A percentile compares a stretch with the other conserved stretches of the same genome.
Conservation (phyloP, 2,113 vertebrate species). For the Chrysemys picta region DNA sequence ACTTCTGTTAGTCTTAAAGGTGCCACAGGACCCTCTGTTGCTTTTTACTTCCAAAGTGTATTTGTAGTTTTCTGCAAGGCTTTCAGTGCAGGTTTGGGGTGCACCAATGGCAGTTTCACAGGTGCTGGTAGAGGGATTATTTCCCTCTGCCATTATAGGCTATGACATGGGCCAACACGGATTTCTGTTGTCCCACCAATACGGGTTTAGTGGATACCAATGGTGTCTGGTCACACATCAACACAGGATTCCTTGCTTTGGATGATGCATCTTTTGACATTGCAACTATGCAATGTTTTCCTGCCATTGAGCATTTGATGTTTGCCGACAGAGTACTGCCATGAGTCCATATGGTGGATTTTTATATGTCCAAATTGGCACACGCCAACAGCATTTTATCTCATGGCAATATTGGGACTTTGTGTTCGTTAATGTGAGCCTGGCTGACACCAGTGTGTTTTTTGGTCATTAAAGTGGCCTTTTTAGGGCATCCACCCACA, state of each 20-base stretch:
- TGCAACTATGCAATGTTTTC: neutral
- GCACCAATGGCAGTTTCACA: neutral
- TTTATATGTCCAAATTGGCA: too few relatives aligned
- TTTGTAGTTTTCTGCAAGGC: neutral
- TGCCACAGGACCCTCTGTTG: too few relatives aligned
- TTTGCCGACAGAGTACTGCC: neutral
- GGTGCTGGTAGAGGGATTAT: neutral
- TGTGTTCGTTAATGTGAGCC: neutral
- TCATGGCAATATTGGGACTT: neutral
- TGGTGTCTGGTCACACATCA: neutral
- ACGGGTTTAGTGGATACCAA: neutral
- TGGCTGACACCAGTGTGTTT: too few relatives aligned
- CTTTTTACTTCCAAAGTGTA: neutral
- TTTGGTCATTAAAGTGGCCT: neutral
- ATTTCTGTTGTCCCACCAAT: neutral
- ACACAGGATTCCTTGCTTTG: neutral
- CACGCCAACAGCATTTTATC: neutral
- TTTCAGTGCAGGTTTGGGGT: neutral
- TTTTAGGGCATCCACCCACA: too few relatives aligned
- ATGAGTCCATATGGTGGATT: neutral
- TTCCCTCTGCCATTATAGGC: neutral
- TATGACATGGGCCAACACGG: neutral
- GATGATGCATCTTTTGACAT: neutral
- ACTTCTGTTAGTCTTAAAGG: too few relatives aligned
- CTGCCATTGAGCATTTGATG: neutral